Evolutionary conservation across 2,888 invertebrate species (phyloP), one percentile per base, ranked within the genome.

Genomic region (Ellobium chinense): DNA sequence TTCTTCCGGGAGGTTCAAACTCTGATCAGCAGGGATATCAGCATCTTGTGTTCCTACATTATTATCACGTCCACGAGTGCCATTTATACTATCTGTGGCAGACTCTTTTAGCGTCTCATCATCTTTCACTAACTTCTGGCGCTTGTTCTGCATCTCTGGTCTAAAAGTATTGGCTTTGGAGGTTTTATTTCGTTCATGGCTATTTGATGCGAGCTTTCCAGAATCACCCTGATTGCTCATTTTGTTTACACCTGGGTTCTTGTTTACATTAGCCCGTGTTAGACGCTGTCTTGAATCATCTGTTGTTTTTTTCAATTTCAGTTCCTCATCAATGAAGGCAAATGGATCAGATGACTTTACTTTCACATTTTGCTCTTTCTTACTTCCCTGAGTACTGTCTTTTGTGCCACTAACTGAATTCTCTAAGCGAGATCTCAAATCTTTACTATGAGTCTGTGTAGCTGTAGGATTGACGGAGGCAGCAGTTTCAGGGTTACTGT

Each of bases 311-410:
- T 74, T 37, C 3, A 74, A 74, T n/a, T 62, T 62, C 7, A 62
- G n/a, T 39, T 63, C 63, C 1, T 74, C 74, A 46, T 63, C 74
- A 37, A 74, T 21, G 39, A 39, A 63, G 29, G 29, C 7, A n/a
- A 62, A 74, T 46, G 62, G 12, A 29, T 74, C 74, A 21, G 37
- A 24, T 2, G 0, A n/a, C 3, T 24, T 60, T 29, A 14, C 34
- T n/a, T 70, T 56, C 56, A 70, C 14, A 24, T 34, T 54, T 7
- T 54, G 54, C 14, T 9, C n/a, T n/a, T 56, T 29, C 56, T 12
- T 70, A 31, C 24, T 37, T 36, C 58, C 34, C 56, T 34, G 21
- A 36, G 24, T 4, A 60, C 27, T 58, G 36, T n/a, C 24, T 24
- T 72, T 37, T 58, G 36, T n/a, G 24, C 37, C 36, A 36, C 58